Evolutionary conservation across 2,797 vertebrate species (phyloP), one percentile per base, ranked within the genome.

Genomic region (Adelosebastes latens): DNA sequence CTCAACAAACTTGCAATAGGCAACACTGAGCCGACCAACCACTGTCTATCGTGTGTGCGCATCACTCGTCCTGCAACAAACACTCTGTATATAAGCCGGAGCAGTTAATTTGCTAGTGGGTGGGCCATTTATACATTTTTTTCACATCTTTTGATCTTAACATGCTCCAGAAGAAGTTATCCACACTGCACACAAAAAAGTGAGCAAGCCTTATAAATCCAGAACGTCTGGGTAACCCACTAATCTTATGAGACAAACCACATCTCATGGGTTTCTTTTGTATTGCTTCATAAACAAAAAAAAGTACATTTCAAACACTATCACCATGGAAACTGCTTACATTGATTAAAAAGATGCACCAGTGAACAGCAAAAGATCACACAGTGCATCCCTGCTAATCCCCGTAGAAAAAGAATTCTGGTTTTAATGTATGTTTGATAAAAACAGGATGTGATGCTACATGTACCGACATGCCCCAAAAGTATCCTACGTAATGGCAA

Each of bases 241-340:
- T 72, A 70, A 84, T 85, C 34, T 71, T 22, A 75, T 64, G 59
- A 80, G 12, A 82, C 20, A 31, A 11, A 61, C 14, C 27, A 56
- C 6, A 56, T 56, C 16, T 60, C 29, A 6, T 42, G 18, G 55
- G 73, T 61, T 10, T 58, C n/a, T 64, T 80, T 72, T 66, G 32
- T 42, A 56, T 34, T 58, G 66, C 58, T 63, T 52, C 60, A 67
- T 59, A 66, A 84, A 81, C 18, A 70, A 72, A 7, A 72, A 25
- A 79, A 13, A 7, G 22, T 29, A 27, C 27, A 58, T 75, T 80
- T 81, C 42, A 67, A 73, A 69, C 61, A 56, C 46, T 1, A 36
- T 88, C 60, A 24, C 81, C 81, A 85, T 83, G 77, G 75, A 79
- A 86, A 88, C 71, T 7, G 32, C 18, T 75, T 10, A 49, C 10